Conservation (phyloP, 2,113 vertebrate genomes). For the Heloderma charlesbogerti region DNA sequence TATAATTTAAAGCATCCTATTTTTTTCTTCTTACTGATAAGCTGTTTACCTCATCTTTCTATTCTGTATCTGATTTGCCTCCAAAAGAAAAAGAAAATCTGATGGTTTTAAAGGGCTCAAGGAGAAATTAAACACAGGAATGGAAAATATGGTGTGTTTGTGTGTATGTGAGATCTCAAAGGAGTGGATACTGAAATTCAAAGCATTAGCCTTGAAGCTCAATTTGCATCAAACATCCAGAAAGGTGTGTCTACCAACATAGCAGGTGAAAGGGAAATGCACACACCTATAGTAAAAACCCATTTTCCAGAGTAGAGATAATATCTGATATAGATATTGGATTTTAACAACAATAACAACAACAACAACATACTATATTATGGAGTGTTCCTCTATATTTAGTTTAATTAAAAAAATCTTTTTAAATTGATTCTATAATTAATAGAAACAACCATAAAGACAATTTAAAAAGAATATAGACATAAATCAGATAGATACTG, state of each 20-base stretch:
- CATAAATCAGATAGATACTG: constrained; percentile 70
- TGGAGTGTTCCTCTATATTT: constrained; percentile 48
- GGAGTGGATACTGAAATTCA: background rate
- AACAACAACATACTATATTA: constrained; percentile 38
- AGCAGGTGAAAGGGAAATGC: background rate
- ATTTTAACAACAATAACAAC: constrained; percentile 53
- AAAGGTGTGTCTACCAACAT: background rate
- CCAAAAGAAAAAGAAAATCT: constrained; percentile 15
- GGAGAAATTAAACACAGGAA: background rate
- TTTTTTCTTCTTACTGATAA: background rate
- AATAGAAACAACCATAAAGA: constrained; percentile 63
- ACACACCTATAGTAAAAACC: background rate
- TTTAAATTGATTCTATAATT: constrained; percentile 62
- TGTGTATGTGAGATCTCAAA: background rate
- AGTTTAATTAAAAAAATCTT: constrained; percentile 61
- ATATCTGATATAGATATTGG: background rate
- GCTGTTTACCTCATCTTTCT: constrained; percentile 17
- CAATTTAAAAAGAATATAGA: constrained; percentile 70
- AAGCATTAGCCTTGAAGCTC: background rate
- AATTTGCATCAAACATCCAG: background rate
- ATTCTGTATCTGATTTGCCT: constrained; percentile 24
- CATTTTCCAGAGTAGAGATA: background rate
- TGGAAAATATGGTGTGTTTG: fast-evolving
- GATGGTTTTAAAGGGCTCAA: background rate
- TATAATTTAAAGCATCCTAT: constrained; percentile 25